Evolutionary conservation across 2,113 vertebrate species (phyloP).

Genomic region (Cottus gobio): DNA sequence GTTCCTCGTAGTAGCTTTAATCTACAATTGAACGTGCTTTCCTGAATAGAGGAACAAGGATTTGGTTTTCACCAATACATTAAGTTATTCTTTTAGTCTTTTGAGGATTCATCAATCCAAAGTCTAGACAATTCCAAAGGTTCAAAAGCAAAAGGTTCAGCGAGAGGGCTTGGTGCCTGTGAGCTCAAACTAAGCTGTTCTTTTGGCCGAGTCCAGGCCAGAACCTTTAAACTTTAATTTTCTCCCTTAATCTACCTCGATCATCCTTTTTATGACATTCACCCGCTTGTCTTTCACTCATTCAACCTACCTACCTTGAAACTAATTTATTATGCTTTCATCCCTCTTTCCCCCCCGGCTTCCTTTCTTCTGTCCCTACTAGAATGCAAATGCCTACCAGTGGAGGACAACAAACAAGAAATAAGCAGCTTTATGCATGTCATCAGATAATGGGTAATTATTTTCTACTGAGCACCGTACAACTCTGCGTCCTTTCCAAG

Average conservation of each 20-base stretch:
- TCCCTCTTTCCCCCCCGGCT: neutral
- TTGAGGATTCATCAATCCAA: neutral
- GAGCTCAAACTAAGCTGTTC: neutral
- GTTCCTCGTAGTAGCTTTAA: too few species aligned
- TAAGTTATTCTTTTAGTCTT: neutral
- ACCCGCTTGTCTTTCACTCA: neutral
- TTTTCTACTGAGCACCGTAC: neutral
- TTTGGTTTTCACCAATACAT: too few species aligned
- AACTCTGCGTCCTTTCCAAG: conserved; percentile 20
- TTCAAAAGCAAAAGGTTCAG: neutral
- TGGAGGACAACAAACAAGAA: neutral
- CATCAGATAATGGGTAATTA: neutral
- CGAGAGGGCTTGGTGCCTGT: neutral
- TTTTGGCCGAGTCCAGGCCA: neutral
- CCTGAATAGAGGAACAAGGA: too few species aligned
- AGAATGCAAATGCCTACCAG: neutral
- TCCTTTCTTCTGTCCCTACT: neutral
- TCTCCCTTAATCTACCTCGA: neutral
- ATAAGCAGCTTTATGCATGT: neutral
- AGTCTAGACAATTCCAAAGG: neutral
- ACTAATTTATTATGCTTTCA: neutral
- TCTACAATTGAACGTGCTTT: too few species aligned
- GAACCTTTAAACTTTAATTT: neutral
- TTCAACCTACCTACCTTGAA: conserved; percentile 10
- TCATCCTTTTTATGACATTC: conserved; percentile 19